These are phyloP conservation scores for Corythaixoides concolor DNA, from an alignment of 2,113 vertebrate species.

Conservation along the genomic window DNA sequence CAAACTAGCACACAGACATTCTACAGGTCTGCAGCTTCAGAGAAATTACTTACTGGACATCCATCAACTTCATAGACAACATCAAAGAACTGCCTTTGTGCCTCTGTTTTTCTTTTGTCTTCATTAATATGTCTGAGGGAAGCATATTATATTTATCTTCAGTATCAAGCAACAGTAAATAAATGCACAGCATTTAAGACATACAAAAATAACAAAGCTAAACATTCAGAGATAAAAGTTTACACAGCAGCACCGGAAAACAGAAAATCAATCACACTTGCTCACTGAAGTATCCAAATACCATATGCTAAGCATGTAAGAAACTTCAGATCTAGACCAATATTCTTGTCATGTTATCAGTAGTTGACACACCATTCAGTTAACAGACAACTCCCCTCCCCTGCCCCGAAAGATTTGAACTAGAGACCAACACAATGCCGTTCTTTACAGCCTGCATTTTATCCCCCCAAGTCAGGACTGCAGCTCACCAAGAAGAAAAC, in stretches of 20 bases:
- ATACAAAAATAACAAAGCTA: neutral
- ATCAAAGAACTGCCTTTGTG: constrained; percentile 97
- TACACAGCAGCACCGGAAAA: neutral
- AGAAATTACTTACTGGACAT: constrained; percentile 88
- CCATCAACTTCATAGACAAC: constrained; percentile 98
- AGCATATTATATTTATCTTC: neutral
- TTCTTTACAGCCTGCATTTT: neutral
- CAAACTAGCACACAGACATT: neutral
- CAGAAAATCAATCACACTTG: neutral
- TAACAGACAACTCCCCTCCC: neutral
- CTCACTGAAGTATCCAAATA: neutral
- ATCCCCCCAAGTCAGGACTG: neutral
- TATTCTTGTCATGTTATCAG: neutral
- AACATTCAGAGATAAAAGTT: neutral
- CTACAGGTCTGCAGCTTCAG: neutral
- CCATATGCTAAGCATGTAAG: neutral
- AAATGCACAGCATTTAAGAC: neutral
- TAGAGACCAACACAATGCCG: neutral
- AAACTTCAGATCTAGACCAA: neutral
- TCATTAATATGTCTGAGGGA: constrained; percentile 93
- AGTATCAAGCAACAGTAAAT: neutral
- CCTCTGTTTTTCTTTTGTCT: constrained; percentile 98
- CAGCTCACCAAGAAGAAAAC: neutral
- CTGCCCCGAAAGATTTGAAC: neutral
- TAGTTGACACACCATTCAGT: neutral